These are phyloP conservation scores for Cygnus atratus DNA, from an alignment of 2,113 vertebrate genomes.

Conservation along the genomic window DNA sequence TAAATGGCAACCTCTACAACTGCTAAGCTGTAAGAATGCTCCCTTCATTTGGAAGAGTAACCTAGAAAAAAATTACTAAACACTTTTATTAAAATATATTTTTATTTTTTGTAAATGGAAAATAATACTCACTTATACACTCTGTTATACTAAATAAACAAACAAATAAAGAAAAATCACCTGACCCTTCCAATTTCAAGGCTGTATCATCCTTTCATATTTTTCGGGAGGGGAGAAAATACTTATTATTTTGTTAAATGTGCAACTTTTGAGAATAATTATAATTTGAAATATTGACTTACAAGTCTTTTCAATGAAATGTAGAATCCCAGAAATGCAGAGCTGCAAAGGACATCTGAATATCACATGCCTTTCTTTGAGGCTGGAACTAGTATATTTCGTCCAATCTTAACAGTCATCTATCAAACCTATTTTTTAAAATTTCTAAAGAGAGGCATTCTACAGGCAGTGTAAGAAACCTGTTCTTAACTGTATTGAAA, in stretches of 20 bases:
- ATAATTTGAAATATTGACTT: not conserved
- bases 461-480: not conserved
- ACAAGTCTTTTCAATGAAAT: not conserved
- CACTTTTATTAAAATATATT: not conserved
- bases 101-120: not conserved
- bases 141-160: not conserved
- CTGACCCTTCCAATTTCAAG: not conserved
- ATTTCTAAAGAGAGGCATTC: not conserved
- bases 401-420: not conserved
- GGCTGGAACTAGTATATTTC: not conserved
- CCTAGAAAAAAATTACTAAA: not conserved
- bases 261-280: not conserved
- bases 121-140: not conserved
- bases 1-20: not conserved
- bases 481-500: not conserved
- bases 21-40: not conserved
- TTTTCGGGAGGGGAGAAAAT: not conserved
- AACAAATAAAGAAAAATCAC: not conserved
- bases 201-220: not conserved
- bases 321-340: not conserved
- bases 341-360: not conserved
- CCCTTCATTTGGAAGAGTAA: not conserved
- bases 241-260: not conserved
- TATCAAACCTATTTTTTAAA: not conserved
- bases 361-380: not conserved